Evolutionary conservation across 2,797 vertebrate species (phyloP).

Genomic region (Petrocephalus schoutedeni): DNA sequence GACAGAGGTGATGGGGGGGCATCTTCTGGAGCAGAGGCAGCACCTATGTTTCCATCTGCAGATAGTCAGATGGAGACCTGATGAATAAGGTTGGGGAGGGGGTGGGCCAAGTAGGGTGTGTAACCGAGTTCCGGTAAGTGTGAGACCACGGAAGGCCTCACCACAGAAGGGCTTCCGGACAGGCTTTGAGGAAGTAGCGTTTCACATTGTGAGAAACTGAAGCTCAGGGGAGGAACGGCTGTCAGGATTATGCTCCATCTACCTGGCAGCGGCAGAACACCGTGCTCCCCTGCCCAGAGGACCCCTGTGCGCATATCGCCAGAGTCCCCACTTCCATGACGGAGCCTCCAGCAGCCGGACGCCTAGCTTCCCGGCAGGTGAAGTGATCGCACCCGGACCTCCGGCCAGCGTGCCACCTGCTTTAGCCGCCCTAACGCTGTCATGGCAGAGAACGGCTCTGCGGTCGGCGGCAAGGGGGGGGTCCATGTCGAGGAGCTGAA

Average conservation of each 20-base stretch:
- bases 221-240: not conserved
- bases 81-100: not conserved
- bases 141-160: not conserved
- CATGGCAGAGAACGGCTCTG: slow-evolving; percentile 58
- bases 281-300: not conserved
- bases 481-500: slow-evolving; percentile 65
- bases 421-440: not conserved
- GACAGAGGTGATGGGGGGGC: not conserved
- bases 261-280: not conserved
- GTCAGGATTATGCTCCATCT: not conserved
- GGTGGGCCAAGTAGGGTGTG: slow-evolving; percentile 39
- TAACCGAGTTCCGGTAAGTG: not conserved
- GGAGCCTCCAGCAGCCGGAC: not conserved
- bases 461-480: slow-evolving; percentile 23
- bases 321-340: not conserved
- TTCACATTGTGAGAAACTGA: slow-evolving; percentile 1
- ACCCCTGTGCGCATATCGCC: not conserved
- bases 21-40: slow-evolving; percentile 36
- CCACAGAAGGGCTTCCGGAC: not conserved
- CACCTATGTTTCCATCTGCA: slow-evolving; percentile 39
- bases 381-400: slow-evolving; percentile 12
- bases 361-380: not conserved
- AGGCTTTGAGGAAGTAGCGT: not conserved
- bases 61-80: slow-evolving; percentile 27
- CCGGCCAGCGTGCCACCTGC: not conserved